These are phyloP conservation scores for Fopius arisanus DNA, from an alignment of 1,140 invertebrate species.

Conservation along the genomic window DNA sequence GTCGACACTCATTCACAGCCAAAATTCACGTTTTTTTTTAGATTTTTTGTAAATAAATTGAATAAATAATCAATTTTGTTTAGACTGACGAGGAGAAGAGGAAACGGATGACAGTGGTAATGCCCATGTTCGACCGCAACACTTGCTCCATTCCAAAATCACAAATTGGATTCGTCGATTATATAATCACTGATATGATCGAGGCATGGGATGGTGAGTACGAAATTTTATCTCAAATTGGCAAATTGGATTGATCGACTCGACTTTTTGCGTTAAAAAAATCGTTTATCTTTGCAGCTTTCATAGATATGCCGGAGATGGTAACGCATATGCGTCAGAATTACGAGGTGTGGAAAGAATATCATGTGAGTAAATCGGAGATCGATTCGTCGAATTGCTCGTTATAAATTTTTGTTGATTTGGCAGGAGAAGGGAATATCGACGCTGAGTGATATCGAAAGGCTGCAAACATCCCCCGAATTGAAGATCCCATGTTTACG, in stretches of 20 bases:
- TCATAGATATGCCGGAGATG: constrained; percentile 91
- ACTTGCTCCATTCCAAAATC: constrained; percentile 95
- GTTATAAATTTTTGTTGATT: neutral
- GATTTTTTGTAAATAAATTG: no score
- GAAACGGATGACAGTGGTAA: constrained; percentile 86
- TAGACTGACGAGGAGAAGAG: constrained; percentile 94
- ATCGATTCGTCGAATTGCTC: neutral
- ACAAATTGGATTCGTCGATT: constrained; percentile 96
- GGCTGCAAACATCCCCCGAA: constrained; percentile 58
- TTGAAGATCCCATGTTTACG: constrained; percentile 42
- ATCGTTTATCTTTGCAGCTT: constrained; percentile 70
- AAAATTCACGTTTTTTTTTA: no score
- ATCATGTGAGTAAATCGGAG: constrained; percentile 45
- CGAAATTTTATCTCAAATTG: constrained; percentile 10
- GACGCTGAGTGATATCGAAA: constrained; percentile 73
- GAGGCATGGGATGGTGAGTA: constrained; percentile 92
- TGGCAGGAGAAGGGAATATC: constrained; percentile 75
- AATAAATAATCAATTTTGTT: constrained; percentile 27
- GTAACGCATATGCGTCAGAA: constrained; percentile 84
- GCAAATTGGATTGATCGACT: neutral
- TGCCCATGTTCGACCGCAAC: constrained; percentile 94
- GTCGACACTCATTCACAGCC: no score
- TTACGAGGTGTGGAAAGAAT: constrained; percentile 91
- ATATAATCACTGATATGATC: constrained; percentile 97
- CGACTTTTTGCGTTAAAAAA: neutral